phyloP scores from a whole-genome alignment of 2,113 vertebrate genomes.

The Naja naja region DNA sequence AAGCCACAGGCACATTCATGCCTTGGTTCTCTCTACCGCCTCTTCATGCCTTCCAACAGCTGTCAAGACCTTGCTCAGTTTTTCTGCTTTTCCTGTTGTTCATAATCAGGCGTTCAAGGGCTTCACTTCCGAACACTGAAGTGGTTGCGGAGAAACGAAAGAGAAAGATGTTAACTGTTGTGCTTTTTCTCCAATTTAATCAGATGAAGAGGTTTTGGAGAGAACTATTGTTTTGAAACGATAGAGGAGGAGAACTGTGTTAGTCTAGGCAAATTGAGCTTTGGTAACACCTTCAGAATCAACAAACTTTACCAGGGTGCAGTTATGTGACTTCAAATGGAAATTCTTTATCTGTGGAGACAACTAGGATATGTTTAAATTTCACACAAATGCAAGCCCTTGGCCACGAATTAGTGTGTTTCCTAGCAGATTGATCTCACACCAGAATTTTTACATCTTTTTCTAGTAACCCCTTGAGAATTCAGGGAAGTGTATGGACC shows the following conservation, averaged over 20 bases:
- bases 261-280: neutral
- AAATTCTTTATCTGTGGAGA: neutral
- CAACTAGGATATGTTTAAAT: neutral
- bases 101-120: neutral
- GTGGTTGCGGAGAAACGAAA: neutral
- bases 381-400: neutral
- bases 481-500: neutral
- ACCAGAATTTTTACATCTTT: neutral
- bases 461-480: neutral
- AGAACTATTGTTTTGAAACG: neutral
- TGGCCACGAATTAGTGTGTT: neutral
- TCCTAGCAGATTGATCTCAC: neutral
- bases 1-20: neutral
- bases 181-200: neutral
- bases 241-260: neutral
- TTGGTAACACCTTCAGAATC: neutral
- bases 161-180: neutral
- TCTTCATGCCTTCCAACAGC: neutral
- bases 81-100: neutral
- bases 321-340: neutral
- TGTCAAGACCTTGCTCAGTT: neutral
- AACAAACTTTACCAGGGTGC: neutral
- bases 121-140: neutral
- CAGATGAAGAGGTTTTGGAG: neutral
- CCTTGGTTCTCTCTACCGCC: neutral